Conservation (phyloP, 2,113 vertebrate genomes). For the Pleuronectes platessa region DNA sequence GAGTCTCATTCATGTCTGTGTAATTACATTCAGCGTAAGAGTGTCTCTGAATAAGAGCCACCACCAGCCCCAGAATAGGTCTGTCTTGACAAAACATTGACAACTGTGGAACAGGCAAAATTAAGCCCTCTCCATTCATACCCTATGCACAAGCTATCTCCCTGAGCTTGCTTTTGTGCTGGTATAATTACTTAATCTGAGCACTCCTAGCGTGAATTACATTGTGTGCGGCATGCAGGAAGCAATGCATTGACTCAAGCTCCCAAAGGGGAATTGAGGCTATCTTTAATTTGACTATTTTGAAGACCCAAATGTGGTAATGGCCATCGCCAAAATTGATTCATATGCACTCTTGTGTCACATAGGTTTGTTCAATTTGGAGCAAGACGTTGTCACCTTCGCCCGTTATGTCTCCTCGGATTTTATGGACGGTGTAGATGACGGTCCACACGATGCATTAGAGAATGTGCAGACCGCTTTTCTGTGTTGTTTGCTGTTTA, state of each 20-base stretch:
- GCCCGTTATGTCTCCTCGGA: slow-evolving; percentile 15
- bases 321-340: slow-evolving; percentile 43
- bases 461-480: slow-evolving; percentile 26
- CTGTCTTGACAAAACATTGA: slow-evolving; percentile 72
- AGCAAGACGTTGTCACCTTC: slow-evolving; percentile 20
- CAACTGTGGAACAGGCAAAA: slow-evolving; percentile 74
- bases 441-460: slow-evolving; percentile 51
- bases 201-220: slow-evolving; percentile 67
- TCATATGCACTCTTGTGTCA: slow-evolving; percentile 14
- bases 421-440: slow-evolving; percentile 31
- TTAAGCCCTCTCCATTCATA: slow-evolving; percentile 75
- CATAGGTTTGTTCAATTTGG: slow-evolving; percentile 24
- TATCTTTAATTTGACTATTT: slow-evolving; percentile 58
- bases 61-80: slow-evolving; percentile 62
- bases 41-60: slow-evolving; percentile 70
- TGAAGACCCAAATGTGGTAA: slow-evolving; percentile 49
- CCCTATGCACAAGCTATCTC: slow-evolving; percentile 72
- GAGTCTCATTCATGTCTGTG: slow-evolving; percentile 65
- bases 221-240: slow-evolving; percentile 60
- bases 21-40: slow-evolving; percentile 78
- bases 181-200: slow-evolving; percentile 79
- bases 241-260: slow-evolving; percentile 60
- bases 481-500: slow-evolving; percentile 60
- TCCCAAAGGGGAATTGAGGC: slow-evolving; percentile 57
- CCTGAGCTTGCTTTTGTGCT: slow-evolving; percentile 72